A percentile compares a stretch with the other conserved stretches of the same genome.
Conservation (phyloP, 2,888 invertebrate species). For the Neoitamus cyanurus region DNA sequence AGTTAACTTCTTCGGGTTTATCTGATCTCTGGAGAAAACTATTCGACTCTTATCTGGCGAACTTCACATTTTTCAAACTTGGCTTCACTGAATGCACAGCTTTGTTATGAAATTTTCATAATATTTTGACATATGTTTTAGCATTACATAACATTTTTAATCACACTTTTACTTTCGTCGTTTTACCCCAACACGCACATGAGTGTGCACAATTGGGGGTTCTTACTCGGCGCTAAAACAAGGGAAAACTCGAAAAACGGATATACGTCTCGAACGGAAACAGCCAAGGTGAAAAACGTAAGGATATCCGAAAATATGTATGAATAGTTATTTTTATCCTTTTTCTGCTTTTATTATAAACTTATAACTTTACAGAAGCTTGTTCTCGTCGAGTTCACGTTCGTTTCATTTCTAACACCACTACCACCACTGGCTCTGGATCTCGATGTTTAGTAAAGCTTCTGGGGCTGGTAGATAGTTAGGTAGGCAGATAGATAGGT, state of each 20-base stretch:
- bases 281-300: slow-evolving; percentile 11
- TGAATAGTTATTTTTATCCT: slow-evolving; percentile 23
- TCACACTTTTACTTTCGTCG: slow-evolving; percentile 27
- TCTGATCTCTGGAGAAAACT: not conserved
- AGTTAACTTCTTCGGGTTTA: not conserved
- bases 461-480: not conserved
- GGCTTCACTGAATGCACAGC: not conserved
- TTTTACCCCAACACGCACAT: not conserved
- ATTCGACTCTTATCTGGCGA: not conserved
- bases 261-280: not conserved
- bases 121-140: slow-evolving; percentile 36
- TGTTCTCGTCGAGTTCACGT: slow-evolving; percentile 3
- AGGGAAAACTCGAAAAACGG: not conserved
- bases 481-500: not conserved
- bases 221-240: not conserved
- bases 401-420: slow-evolving; percentile 24
- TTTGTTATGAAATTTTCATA: not conserved
- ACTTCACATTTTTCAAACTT: not conserved
- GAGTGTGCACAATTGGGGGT: not conserved
- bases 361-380: slow-evolving; percentile 22
- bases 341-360: slow-evolving; percentile 15
- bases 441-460: slow-evolving; percentile 35
- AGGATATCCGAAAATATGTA: not conserved
- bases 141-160: slow-evolving; percentile 40
- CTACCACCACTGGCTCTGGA: slow-evolving; percentile 24